Base-by-base conservation (phyloP, 2,797 vertebrate species). In the Falco concolor region DNA sequence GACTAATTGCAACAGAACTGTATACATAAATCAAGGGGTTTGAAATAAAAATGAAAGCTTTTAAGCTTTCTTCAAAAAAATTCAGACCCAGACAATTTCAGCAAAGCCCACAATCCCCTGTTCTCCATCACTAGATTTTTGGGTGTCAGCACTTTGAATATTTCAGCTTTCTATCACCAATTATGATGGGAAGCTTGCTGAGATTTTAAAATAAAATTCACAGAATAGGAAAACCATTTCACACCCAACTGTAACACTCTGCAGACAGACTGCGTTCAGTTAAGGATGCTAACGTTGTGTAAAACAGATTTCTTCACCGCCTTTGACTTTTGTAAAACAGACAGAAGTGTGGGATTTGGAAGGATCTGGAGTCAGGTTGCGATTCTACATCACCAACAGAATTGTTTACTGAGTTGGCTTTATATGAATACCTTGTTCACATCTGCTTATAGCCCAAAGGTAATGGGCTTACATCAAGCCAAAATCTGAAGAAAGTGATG, bases 391-490 rank as follows among this genome's bases (percentile, higher is more conserved):
- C 89, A 53, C 52, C 64, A 50, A 5, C 42, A 67, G 77, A 61
- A 67, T 57, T 95, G 91, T 91, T 93, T 89, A 86, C 77, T 36
- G 59, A 68, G 69, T 56, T 89, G 82, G 74, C 69, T 92, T 87
- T 68, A 54, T 74, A 47, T 59, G 78, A 92, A 80, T 73, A 84
- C 60, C 68, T 87, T 56, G 59, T 69, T 89, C 92, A 67, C 86
- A 92, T 89, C 74, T 95, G 83, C 87, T 93, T 84, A 91, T 86
- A 77, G n/a, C 59, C 87, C 54, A 63, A 40, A 79, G 87, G 78
- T 89, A 92, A 95, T 36, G 50, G 63, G 32, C 36, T 86, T 49
- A 25, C 52, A n/a, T 38, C 50, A 57, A 86, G 60, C 73, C 90
- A 70, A 63, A 52, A 24, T 17, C 69, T 61, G 77, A 69, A 77